These are phyloP conservation scores for Callopanchax toddi DNA, from an alignment of 2,113 vertebrate species.

Conservation along the genomic window DNA sequence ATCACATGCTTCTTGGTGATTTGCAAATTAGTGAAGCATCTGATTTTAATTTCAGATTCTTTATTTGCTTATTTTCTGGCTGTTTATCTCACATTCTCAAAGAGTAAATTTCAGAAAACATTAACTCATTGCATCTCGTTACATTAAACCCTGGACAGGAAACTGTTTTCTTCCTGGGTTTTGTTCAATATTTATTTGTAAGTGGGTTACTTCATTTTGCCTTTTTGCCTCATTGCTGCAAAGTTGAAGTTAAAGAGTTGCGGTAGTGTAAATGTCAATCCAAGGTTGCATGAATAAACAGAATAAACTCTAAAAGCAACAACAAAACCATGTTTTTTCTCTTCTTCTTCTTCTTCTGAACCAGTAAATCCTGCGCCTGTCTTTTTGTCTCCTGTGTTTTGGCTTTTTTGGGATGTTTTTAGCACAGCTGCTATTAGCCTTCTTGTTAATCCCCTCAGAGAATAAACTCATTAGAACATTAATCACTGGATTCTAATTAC, in stretches of 20 bases:
- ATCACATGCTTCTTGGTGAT: no score
- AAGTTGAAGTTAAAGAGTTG: slow-evolving; percentile 16
- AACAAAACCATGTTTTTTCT: slow-evolving; percentile 46
- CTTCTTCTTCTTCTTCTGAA: slow-evolving; percentile 8
- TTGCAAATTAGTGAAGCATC: no score
- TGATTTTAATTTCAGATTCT: no score
- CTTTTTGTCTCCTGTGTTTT: slow-evolving; percentile 71
- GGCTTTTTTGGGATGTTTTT: slow-evolving; percentile 72
- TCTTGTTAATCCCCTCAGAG: slow-evolving; percentile 74
- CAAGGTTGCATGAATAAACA: slow-evolving; percentile 51
- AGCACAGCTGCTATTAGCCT: slow-evolving; percentile 73
- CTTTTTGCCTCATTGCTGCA: not conserved
- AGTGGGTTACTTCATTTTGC: not conserved
- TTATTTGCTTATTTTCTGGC: no score
- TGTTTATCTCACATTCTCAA: no score
- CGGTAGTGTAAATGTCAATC: slow-evolving; percentile 21
- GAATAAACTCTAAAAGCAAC: slow-evolving; percentile 39
- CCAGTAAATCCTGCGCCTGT: slow-evolving; percentile 63
- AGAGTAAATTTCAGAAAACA: no score
- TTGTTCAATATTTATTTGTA: not conserved
- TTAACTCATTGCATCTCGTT: not conserved
- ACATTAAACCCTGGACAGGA: not conserved
- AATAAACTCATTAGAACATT: slow-evolving; percentile 81
- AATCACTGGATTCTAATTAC: slow-evolving; percentile 78
- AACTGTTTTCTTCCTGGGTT: not conserved